Evolutionary conservation across 2,888 invertebrate species (phyloP).

Genomic region (Calameuta pallipes): DNA sequence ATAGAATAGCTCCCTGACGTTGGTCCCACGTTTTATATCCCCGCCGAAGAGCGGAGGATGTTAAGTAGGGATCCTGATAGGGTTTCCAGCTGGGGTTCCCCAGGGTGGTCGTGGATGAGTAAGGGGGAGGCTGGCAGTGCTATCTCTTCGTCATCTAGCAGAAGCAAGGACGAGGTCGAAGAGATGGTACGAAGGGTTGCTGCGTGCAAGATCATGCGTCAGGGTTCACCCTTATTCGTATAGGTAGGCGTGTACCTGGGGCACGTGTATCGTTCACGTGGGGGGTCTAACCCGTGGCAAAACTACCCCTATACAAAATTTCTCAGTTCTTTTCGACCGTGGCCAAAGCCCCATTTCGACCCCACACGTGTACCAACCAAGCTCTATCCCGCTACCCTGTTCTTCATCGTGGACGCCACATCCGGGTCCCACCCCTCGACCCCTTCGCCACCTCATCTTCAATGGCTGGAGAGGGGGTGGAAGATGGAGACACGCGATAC

Average conservation of each 20-base stretch:
- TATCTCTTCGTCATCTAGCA: constrained; percentile 4
- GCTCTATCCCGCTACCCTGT: neutral
- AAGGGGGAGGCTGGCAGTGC: neutral
- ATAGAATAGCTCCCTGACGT: constrained; percentile 39
- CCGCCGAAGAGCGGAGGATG: constrained; percentile 3
- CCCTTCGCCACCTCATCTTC: constrained; percentile 3
- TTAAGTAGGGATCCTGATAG: constrained; percentile 6
- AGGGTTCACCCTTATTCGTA: neutral
- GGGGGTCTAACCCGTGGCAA: neutral
- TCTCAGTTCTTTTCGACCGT: neutral
- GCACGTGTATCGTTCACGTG: neutral
- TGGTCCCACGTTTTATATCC: constrained; percentile 28
- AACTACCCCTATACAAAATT: neutral
- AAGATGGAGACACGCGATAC: constrained; percentile 31
- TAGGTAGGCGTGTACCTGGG: neutral
- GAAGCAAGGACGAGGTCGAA: neutral
- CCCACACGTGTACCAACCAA: neutral
- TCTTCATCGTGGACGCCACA: neutral
- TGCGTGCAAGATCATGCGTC: neutral
- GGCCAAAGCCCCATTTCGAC: neutral
- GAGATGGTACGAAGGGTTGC: neutral
- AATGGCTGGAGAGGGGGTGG: neutral
- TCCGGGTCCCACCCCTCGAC: neutral
- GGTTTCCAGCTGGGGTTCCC: constrained; percentile 18
- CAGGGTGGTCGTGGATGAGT: constrained; percentile 14